Evolutionary conservation across 2,113 vertebrate species (phyloP).

Genomic region (Oryzias woworae): DNA sequence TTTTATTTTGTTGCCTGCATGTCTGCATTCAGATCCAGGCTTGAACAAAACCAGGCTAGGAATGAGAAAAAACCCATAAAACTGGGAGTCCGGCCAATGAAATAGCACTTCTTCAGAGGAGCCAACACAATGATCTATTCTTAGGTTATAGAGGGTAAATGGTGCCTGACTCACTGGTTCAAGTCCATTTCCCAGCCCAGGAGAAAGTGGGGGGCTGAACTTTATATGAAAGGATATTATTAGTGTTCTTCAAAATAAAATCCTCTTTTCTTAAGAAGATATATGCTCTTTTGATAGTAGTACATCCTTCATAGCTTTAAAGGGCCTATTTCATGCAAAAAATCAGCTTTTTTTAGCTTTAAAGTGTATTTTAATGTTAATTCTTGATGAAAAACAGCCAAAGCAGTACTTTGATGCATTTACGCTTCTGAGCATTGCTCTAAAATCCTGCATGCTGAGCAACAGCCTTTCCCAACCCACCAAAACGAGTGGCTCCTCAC

Average conservation of each 20-base stretch:
- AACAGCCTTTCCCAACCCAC: too few relatives aligned
- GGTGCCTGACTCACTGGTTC: constrained; percentile 27
- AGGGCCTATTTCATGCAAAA: too few relatives aligned
- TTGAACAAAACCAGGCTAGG: background rate
- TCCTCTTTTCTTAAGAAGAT: too few relatives aligned
- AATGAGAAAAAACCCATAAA: background rate
- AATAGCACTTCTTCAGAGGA: constrained; percentile 41
- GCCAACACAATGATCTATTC: constrained; percentile 52
- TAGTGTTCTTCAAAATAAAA: constrained; percentile 1
- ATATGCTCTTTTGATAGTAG: too few relatives aligned
- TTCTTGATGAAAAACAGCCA: too few relatives aligned
- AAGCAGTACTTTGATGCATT: too few relatives aligned
- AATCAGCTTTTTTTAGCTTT: too few relatives aligned
- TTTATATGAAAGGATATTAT: constrained; percentile 31
- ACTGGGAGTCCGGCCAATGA: constrained; percentile 28
- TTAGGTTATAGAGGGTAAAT: constrained; percentile 43
- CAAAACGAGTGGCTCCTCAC: too few relatives aligned
- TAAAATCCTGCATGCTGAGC: too few relatives aligned
- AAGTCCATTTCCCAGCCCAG: constrained; percentile 44
- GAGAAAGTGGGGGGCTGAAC: constrained; percentile 26
- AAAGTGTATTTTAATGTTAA: too few relatives aligned
- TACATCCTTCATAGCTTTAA: too few relatives aligned
- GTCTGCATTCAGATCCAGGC: background rate
- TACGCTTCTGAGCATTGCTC: too few relatives aligned
- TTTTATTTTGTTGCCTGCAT: constrained; percentile 15